Evolutionary conservation across 2,797 vertebrate genomes (phyloP), one percentile per base, ranked within the genome.

Genomic region (Meda fulgida): DNA sequence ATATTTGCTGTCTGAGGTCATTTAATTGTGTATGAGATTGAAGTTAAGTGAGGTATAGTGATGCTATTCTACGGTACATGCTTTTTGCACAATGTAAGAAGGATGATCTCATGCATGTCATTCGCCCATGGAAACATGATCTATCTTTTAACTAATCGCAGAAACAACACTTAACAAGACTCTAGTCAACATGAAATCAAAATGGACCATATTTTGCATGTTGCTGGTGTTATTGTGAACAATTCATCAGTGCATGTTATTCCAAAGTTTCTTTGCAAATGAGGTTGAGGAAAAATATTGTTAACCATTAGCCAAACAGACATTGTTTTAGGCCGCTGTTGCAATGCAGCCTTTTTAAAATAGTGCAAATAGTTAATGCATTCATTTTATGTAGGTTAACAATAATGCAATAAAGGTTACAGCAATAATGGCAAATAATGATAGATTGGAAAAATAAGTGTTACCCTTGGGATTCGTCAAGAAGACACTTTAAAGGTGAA

Each of bases 1-100:
- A 55, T 77, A 87, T 73, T 8, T 51, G 31, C 55, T 23, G 55
- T n/a, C n/a, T n/a, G n/a, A n/a, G n/a, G n/a, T 85, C 76, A 82
- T 84, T 40, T 58, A 78, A 80, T 80, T 73, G 55, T 66, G 84
- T 73, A 23, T 65, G 53, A 46, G 71, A 36, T 48, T 38, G 70
- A 48, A 73, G 80, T 63, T 65, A 48, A 82, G 55, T 83, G 70
- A 83, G 55, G 13, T 75, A 83, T 48, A 83, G 70, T 36, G 55
- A 48, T 83, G 55, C 21, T 63, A 63, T 83, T 83, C 75, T 75
- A 75, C 9, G 3, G 36, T 23, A 3, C 6, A 46, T 36, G 81
- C 40, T 51, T 51, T 72, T 65, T 83, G 29, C 26, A 43, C 18
- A 48, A 34, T 7, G 40, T 36, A 63, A 73, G 38, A 73, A 70